Conservation (phyloP, 2,113 vertebrate species). For the Brachionichthys hirsutus region DNA sequence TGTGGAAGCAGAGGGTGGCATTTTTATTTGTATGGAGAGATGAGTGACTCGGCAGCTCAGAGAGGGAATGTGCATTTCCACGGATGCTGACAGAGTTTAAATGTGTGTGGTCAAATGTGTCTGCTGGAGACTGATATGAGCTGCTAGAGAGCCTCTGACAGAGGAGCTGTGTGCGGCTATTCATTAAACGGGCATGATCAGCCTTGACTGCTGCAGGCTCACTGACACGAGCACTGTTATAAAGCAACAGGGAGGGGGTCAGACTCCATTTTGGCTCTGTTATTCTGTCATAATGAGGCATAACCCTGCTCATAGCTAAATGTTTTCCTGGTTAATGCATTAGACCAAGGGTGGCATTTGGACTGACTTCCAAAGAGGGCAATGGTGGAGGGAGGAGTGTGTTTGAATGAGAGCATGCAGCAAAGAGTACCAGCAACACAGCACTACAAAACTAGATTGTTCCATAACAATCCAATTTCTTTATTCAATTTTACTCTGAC, state of each 20-base stretch:
- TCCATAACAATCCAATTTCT: too few species aligned
- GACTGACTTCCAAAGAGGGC: slow-evolving; percentile 27
- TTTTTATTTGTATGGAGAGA: slow-evolving; percentile 9
- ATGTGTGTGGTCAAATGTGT: slow-evolving; percentile 26
- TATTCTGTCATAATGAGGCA: slow-evolving; percentile 64
- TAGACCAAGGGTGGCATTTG: slow-evolving; percentile 20
- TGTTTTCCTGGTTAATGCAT: slow-evolving; percentile 48
- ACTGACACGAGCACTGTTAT: slow-evolving; percentile 60
- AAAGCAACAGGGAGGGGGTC: slow-evolving; percentile 51
- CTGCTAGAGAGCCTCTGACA: slow-evolving; percentile 41
- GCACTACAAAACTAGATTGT: too few species aligned
- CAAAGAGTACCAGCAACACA: neutral
- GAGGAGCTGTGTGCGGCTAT: slow-evolving; percentile 57
- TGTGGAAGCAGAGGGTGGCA: slow-evolving; percentile 1
- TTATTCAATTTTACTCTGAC: too few species aligned
- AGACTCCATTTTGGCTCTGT: slow-evolving; percentile 60
- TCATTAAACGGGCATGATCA: slow-evolving; percentile 71
- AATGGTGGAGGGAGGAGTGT: neutral
- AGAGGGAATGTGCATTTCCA: slow-evolving; percentile 39
- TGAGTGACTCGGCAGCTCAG: slow-evolving; percentile 32
- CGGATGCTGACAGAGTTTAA: slow-evolving; percentile 25
- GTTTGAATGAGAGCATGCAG: neutral
- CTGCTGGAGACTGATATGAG: slow-evolving; percentile 56
- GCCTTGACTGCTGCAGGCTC: slow-evolving; percentile 51
- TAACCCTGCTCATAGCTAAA: slow-evolving; percentile 50